Evolutionary conservation across 2,888 invertebrate genomes (phyloP).

Genomic region (Drosophila dives): DNA sequence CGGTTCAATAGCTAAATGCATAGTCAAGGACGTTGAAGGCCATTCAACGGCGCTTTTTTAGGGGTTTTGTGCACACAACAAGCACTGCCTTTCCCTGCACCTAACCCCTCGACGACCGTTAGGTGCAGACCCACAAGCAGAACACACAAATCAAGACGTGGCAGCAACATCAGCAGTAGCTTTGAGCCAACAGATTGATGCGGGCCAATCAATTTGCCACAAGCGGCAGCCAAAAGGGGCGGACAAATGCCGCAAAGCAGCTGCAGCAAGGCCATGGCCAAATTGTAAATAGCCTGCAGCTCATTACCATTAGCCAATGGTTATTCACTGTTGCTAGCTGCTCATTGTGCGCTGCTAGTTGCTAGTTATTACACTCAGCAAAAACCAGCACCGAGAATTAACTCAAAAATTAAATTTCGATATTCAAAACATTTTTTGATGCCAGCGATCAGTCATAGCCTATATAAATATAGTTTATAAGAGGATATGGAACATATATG

Average conservation of each 20-base stretch:
- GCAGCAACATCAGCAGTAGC: conserved; percentile 25
- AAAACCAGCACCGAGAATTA: not conserved
- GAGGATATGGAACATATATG: rapidly evolving
- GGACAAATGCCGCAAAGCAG: conserved; percentile 12
- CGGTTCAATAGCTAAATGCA: conserved; percentile 54
- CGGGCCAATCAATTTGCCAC: conserved; percentile 66
- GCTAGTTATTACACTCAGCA: not conserved
- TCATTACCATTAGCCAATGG: conserved; percentile 74
- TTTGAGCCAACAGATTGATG: conserved; percentile 72
- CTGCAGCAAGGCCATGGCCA: conserved; percentile 64
- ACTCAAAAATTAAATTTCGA: not conserved
- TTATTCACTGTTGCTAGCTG: conserved; percentile 21
- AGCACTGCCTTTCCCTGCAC: not conserved
- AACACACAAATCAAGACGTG: conserved; percentile 67
- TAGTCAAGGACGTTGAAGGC: conserved; percentile 78
- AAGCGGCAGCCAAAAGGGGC: conserved; percentile 34
- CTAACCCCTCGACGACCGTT: conserved; percentile 4
- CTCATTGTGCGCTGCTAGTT: conserved; percentile 10
- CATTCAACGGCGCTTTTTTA: conserved; percentile 67
- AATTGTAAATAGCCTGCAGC: conserved; percentile 77
- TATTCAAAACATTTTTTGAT: not conserved
- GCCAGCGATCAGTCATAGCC: not conserved
- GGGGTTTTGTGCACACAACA: conserved; percentile 51
- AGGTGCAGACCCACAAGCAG: conserved; percentile 1
- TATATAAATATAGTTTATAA: not conserved